Base-by-base conservation (phyloP, 2,113 vertebrate genomes). In the Albula goreensis region DNA sequence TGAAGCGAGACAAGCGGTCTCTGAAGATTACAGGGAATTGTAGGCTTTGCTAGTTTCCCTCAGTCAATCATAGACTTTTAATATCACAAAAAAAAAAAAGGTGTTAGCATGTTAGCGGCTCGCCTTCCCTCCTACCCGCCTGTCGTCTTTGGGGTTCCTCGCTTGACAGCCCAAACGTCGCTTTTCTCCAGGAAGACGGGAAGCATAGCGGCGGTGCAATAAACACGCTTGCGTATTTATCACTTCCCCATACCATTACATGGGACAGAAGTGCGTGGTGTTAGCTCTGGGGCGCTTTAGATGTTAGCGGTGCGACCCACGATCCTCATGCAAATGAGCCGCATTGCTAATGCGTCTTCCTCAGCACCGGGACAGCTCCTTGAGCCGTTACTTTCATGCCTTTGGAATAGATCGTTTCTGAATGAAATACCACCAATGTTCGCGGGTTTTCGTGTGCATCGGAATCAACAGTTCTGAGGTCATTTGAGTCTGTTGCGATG, bases 1-100 rank as follows among this genome's bases (percentile, higher is more conserved):
- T 78, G 81, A 87, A 91, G 92, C 85, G 57, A 89, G 91, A 93
- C 83, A 86, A 89, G 85, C 88, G 92, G 92, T 93, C 91, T 92
- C 91, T 52, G 90, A 92, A 90, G 85, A 85, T 90, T 89, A 85
- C 82, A 41, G 66, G 89, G 0, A 22, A 51, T 92, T 88, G 88
- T 79, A 90, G 89, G 89, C 88, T 89, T 93, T 91, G 90, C 86
- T 93, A 91, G 92, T 9, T 87, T 57, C 70, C 74, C 25, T 52
- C 88, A 57, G 90, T 93, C 89, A 78, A 89, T 92, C 90, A 89
- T 53, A 9, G 77, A 31, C 82, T 85, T 79, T 85, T 78, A 53
- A 85, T 17, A 19, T 7, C 60, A 19, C 41, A 19, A 10, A 13
- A 74, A 74, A 10, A 19, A 15, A 70, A 3, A 70, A 4, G 22